Conservation (phyloP, 2,113 vertebrate species). For the Bambusicola thoracicus region DNA sequence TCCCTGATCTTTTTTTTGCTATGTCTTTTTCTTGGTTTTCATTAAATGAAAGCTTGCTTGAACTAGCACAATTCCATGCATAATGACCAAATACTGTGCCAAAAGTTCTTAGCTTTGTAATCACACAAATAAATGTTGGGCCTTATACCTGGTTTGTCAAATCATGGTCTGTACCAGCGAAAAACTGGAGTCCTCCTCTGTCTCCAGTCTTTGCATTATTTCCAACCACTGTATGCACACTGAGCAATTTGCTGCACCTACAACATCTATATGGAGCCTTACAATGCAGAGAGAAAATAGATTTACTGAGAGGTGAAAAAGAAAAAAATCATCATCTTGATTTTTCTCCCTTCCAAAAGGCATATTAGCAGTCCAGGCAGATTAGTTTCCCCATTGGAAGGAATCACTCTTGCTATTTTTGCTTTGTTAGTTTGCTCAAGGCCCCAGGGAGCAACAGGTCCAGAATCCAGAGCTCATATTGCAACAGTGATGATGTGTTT, state of each 20-base stretch:
- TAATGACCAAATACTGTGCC: not conserved
- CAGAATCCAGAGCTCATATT: constrained; percentile 7
- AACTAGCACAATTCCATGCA: rapidly evolving
- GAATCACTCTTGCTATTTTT: not conserved
- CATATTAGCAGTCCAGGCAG: not conserved
- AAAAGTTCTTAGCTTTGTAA: not conserved
- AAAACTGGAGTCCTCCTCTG: not conserved
- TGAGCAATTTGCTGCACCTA: not conserved
- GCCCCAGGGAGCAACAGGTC: constrained; percentile 20
- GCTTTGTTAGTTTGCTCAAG: not conserved
- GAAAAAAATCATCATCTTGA: not conserved
- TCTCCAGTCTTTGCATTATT: not conserved
- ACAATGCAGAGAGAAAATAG: not conserved
- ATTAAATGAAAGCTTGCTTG: not conserved
- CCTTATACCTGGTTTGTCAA: not conserved
- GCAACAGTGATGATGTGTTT: not conserved
- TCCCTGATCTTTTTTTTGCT: not conserved
- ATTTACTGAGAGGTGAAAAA: not conserved
- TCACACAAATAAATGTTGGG: not conserved
- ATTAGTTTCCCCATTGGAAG: not conserved
- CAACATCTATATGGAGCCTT: not conserved
- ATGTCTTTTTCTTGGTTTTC: not conserved
- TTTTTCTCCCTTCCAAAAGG: not conserved
- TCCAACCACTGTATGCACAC: not conserved
- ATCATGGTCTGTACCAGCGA: not conserved